A percentile compares a stretch with the other conserved stretches of the same genome.
These are phyloP conservation scores for Jacana jacana DNA, from an alignment of 2,113 vertebrate genomes.

Conservation along the genomic window DNA sequence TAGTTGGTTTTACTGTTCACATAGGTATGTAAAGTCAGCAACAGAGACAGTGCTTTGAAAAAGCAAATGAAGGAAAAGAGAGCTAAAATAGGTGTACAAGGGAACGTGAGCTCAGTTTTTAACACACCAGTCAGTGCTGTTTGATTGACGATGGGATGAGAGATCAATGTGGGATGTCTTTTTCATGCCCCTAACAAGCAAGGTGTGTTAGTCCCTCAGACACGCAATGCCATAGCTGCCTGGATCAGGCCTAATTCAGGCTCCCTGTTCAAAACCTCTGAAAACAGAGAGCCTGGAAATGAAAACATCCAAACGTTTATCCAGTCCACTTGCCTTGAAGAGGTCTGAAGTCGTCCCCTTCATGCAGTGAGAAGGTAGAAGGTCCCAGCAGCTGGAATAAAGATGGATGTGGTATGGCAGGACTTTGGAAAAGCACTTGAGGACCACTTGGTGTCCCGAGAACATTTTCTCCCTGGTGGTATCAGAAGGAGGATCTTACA, in stretches of 20 bases:
- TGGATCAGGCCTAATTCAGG: not conserved
- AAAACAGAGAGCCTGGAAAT: not conserved
- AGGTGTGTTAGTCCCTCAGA: not conserved
- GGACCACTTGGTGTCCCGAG: not conserved
- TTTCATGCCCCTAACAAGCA: not conserved
- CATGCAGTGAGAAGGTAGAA: not conserved
- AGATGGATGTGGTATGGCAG: not conserved
- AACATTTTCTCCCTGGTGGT: not conserved
- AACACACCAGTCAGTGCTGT: not conserved
- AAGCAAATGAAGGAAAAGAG: not conserved
- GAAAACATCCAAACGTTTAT: not conserved
- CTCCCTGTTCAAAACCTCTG: not conserved
- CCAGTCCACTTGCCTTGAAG: not conserved
- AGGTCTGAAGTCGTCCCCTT: not conserved
- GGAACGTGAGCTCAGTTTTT: not conserved
- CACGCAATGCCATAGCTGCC: not conserved
- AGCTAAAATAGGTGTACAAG: not conserved
- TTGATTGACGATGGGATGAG: not conserved
- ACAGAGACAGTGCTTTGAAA: not conserved
- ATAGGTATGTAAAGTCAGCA: not conserved
- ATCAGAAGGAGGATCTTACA: not conserved
- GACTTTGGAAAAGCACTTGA: not conserved
- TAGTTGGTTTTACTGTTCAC: not conserved
- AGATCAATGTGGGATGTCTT: not conserved
- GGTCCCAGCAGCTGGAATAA: not conserved